Evolutionary conservation across 2,888 invertebrate genomes (phyloP).

Genomic region (Villa cingulata): DNA sequence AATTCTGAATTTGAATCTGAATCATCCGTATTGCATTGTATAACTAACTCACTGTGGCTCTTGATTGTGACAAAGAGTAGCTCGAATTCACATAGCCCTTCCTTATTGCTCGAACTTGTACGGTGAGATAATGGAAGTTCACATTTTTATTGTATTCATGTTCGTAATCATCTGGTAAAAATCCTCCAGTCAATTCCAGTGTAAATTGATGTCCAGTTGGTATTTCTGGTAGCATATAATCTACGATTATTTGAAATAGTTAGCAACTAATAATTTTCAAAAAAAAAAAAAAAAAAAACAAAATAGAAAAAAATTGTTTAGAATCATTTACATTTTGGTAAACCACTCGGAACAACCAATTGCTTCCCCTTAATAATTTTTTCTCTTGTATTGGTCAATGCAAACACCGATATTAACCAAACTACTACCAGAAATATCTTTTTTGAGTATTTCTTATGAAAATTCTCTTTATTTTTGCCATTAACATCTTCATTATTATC

Average conservation of each 20-base stretch:
- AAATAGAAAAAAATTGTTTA: not conserved
- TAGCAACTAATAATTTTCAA: too few relatives aligned
- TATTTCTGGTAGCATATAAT: conserved; percentile 19
- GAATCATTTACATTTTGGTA: conserved; percentile 24
- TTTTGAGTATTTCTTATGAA: conserved; percentile 6
- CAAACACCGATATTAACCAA: conserved; percentile 26
- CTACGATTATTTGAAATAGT: too few relatives aligned
- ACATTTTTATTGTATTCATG: not conserved
- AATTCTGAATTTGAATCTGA: not conserved
- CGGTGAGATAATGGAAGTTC: conserved; percentile 2
- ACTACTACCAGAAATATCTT: conserved; percentile 20
- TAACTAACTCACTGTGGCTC: not conserved
- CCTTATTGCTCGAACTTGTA: conserved; percentile 1
- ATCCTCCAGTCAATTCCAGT: conserved; percentile 40
- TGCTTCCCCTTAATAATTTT: conserved; percentile 30
- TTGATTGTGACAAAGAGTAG: not conserved
- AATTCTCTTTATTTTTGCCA: not conserved
- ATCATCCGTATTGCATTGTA: not conserved
- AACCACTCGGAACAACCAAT: conserved; percentile 26
- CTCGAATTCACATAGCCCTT: not conserved
- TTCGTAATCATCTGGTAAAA: conserved; percentile 32
- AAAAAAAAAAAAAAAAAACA: conserved; percentile 2
- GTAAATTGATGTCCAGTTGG: conserved; percentile 32
- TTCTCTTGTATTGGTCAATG: conserved; percentile 28
- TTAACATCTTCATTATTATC: too few relatives aligned